These are phyloP conservation scores for Pipistrellus kuhlii DNA, from an alignment of 2,797 vertebrate species.

Conservation along the genomic window DNA sequence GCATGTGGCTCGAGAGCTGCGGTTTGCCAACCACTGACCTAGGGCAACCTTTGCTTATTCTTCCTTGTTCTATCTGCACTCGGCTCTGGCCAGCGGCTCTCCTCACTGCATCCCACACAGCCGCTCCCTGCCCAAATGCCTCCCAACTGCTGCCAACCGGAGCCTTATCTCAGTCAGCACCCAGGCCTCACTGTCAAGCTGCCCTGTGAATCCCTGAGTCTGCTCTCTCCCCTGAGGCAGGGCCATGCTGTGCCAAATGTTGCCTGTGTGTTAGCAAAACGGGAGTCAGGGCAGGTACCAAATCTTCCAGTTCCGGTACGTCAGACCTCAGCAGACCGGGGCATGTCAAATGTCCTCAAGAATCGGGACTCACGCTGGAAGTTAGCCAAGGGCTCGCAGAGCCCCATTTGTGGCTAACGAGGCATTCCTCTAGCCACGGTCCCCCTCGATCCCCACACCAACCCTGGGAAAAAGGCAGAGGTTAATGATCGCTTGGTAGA, in stretches of 20 bases:
- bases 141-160: neutral
- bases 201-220: neutral
- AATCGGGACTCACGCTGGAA: neutral
- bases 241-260: neutral
- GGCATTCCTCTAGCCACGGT: neutral
- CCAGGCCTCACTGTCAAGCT: neutral
- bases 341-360: neutral
- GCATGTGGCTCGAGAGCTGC: too few species aligned
- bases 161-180: neutral
- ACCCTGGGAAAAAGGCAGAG: constrained; percentile 20
- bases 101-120: neutral
- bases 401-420: neutral
- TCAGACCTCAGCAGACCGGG: neutral
- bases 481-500: neutral
- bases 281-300: neutral
- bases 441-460: constrained; percentile 2
- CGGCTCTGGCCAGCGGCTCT: constrained; percentile 36
- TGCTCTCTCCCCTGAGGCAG: neutral
- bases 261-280: neutral
- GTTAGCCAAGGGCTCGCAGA: neutral
- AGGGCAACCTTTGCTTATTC: neutral
- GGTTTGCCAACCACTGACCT: too few species aligned
- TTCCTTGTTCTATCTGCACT: neutral
- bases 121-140: neutral
- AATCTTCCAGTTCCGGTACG: neutral